Base-by-base conservation (phyloP, 1,140 invertebrate species). In the Aphis craccivora region DNA sequence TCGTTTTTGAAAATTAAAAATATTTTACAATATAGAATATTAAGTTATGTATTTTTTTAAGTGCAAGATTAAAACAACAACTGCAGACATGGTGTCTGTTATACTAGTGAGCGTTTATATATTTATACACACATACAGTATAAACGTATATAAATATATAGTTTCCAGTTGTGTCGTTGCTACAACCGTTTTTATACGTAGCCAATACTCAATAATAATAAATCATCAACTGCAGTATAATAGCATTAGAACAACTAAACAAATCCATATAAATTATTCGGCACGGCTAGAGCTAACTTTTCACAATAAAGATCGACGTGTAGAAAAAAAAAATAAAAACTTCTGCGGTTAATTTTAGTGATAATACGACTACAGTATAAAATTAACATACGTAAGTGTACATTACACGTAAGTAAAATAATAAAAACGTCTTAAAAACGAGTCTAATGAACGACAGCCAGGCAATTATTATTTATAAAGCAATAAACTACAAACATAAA, bases 401-500 rank as follows among this genome's bases (percentile, higher is more conserved):
- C 30, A n/a, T 67, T 67, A n/a, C n/a, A 76, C 60, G 18, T 18
- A 76, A 76, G n/a, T 76, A 76, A 76, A n/a, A n/a, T 14, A 76
- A 76, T 76, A 20, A 76, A n/a, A 76, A n/a, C 18, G 60, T 76
- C 30, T 76, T 18, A 76, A n/a, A 76, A 18, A 76, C 60, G 30
- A 14, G 60, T 76, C n/a, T 76, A 76, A 76, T 76, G 60, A 76
- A 76, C 14, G 60, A n/a, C 14, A 18, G 14, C 11, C 30, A 18
- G 60, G 60, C 30, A 35, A 76, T 76, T 76, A 76, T 76, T 76
- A 76, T 76, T 76, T 76, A 76, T 76, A 76, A n/a, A 76, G 60
- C n/a, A 76, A 76, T 76, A 76, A n/a, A 67, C 11, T 14, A 67
- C 60, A 67, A n/a, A 67, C 60, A 30, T 67, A 67, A 67, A 76